phyloP scores from a whole-genome alignment of 2,888 invertebrate genomes.

The Trachelus iudaicus region DNA sequence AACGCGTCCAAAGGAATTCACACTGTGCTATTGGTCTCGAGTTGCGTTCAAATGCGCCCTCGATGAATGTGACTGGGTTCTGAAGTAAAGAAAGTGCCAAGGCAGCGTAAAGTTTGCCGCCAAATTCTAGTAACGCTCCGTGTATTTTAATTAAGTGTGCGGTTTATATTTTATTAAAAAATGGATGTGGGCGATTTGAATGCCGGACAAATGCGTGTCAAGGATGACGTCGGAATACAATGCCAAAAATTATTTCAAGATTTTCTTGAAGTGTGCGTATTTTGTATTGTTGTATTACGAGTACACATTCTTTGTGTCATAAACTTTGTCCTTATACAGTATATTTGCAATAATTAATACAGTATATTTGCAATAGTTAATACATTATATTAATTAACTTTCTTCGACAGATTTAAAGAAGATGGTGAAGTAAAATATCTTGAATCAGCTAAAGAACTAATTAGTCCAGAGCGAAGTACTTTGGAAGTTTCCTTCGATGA shows the following conservation, averaged over 20 bases:
- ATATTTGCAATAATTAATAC: too few relatives aligned
- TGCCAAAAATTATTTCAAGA: slow-evolving; percentile 97
- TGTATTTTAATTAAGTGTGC: slow-evolving; percentile 26
- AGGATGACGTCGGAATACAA: slow-evolving; percentile 91
- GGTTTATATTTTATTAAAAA: neutral
- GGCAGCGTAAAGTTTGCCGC: too few relatives aligned
- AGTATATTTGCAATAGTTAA: too few relatives aligned
- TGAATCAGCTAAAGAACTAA: slow-evolving; percentile 82
- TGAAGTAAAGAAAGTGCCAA: too few relatives aligned
- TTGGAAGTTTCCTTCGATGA: slow-evolving; percentile 94
- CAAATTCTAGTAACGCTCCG: slow-evolving; percentile 12
- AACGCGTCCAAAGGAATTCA: too few relatives aligned
- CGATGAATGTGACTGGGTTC: too few relatives aligned
- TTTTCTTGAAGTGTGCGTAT: slow-evolving; percentile 91
- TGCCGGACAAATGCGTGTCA: slow-evolving; percentile 79
- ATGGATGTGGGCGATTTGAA: slow-evolving; percentile 72
- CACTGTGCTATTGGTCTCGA: too few relatives aligned
- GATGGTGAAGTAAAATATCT: slow-evolving; percentile 90
- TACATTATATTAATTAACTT: neutral
- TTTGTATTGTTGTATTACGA: slow-evolving; percentile 11
- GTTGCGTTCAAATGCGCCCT: too few relatives aligned
- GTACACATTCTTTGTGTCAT: neutral
- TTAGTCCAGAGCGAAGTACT: slow-evolving; percentile 90
- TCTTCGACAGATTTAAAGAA: slow-evolving; percentile 76
- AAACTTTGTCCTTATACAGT: too few relatives aligned